These are phyloP conservation scores for Anthoscopus minutus DNA, from an alignment of 2,113 vertebrate genomes.

Conservation along the genomic window DNA sequence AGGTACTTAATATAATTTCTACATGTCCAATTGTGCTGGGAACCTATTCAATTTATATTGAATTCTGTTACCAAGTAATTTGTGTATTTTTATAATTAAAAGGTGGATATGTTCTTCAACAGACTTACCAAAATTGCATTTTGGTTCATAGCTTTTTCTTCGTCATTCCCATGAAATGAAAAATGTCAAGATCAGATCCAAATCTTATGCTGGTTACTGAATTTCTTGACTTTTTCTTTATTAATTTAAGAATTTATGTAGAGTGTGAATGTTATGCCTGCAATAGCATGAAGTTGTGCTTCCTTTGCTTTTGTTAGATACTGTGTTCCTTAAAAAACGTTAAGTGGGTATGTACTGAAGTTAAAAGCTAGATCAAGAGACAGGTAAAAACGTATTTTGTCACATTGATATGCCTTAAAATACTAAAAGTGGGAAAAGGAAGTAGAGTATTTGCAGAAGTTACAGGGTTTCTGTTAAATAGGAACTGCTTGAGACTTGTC, in stretches of 20 bases:
- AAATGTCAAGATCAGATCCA: not conserved
- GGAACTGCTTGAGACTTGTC: not conserved
- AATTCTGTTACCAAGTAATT: not conserved
- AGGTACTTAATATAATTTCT: not conserved
- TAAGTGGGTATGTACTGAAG: not conserved
- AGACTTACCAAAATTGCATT: not conserved
- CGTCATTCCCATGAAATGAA: rapidly evolving
- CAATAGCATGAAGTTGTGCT: not conserved
- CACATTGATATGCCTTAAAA: not conserved
- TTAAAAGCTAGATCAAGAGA: not conserved
- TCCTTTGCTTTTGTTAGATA: not conserved
- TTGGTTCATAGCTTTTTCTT: not conserved
- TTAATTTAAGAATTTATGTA: not conserved
- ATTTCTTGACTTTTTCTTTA: not conserved
- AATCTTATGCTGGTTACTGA: not conserved
- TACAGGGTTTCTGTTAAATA: not conserved
- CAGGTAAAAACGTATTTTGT: not conserved
- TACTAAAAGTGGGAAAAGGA: not conserved
- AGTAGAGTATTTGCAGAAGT: not conserved
- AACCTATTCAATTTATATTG: not conserved
- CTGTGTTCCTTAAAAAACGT: rapidly evolving
- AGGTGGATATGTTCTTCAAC: not conserved
- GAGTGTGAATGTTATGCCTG: not conserved
- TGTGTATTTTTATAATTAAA: not conserved
- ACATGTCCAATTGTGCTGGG: not conserved